phyloP scores from a whole-genome alignment of 2,797 vertebrate species.

The Vespertilio murinus region DNA sequence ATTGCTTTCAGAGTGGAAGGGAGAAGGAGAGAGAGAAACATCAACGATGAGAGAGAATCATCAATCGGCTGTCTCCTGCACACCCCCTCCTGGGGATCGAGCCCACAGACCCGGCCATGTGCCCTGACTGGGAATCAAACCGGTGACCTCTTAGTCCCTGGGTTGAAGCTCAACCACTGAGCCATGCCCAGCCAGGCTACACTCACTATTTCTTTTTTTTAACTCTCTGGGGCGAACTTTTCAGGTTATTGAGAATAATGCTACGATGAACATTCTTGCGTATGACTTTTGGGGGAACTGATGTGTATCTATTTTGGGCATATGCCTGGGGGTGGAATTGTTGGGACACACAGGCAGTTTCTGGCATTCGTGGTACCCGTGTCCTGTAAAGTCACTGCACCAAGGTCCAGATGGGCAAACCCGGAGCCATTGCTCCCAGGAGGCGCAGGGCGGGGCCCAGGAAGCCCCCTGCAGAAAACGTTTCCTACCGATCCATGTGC shows the following conservation, averaged over 20 bases:
- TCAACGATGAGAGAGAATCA: too few relatives aligned
- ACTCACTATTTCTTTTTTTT: neutral
- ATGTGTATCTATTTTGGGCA: neutral
- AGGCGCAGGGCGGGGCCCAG: neutral
- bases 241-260: neutral
- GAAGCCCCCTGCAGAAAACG: fast-evolving
- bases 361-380: neutral
- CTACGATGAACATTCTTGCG: neutral
- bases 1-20: too few relatives aligned
- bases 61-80: too few relatives aligned
- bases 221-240: neutral
- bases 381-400: neutral
- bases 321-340: neutral
- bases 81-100: too few relatives aligned
- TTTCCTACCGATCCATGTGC: neutral
- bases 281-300: neutral
- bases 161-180: too few relatives aligned
- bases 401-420: neutral
- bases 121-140: too few relatives aligned
- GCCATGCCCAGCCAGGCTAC: too few relatives aligned
- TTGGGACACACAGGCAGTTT: neutral
- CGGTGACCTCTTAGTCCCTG: too few relatives aligned
- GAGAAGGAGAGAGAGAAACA: too few relatives aligned
- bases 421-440: neutral
- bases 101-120: too few relatives aligned